Base-by-base conservation (phyloP, 2,888 invertebrate species). In the Heliconius ismenius region DNA sequence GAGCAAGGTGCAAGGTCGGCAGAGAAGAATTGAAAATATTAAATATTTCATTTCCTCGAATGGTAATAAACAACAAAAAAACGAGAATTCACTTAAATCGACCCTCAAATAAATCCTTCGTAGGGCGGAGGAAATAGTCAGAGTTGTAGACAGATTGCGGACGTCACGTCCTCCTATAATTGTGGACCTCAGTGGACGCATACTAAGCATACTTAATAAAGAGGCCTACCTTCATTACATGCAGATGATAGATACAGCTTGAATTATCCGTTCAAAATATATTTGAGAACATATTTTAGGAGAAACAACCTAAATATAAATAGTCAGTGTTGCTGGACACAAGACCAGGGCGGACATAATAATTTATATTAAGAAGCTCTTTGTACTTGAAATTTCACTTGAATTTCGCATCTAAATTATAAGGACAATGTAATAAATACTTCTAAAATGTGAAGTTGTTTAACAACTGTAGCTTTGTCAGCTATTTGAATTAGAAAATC, bases 161-260 rank as follows among this genome's bases (percentile, higher is more conserved):
- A 24, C 11, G 13, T 65, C 39, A 67, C 67, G 67, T 67, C 43
- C 67, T 65, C 39, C n/a, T 39, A 43, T 67, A 24, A 67, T 43
- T 39, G 39, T 39, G 24, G 3, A 39, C 24, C 39, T 65, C 36
- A 0, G n/a, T 65, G 39, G 39, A 24, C 7, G 39, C 65, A 24
- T 39, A 65, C 39, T 65, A 65, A 4, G 39, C n/a, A 24, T 39
- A 36, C 65, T 65, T 36, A 13, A 65, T 65, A 24, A 36, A 65
- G 9, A 6, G 39, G 13, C 15, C 39, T 67, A 67, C 9, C 24
- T 39, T 21, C 6, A 64, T 32, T 21, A 9, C 3, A 32, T 24
- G 15, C 15, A 3, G 3, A 39, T 43, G 13, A 18, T 39, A 24
- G 24, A 7, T 18, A n/a, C 21, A 11, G 11, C 4, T 39, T 39